Evolutionary conservation across 2,888 invertebrate species (phyloP), one percentile per base, ranked within the genome.

Genomic region (Willowsia nigromaculata): DNA sequence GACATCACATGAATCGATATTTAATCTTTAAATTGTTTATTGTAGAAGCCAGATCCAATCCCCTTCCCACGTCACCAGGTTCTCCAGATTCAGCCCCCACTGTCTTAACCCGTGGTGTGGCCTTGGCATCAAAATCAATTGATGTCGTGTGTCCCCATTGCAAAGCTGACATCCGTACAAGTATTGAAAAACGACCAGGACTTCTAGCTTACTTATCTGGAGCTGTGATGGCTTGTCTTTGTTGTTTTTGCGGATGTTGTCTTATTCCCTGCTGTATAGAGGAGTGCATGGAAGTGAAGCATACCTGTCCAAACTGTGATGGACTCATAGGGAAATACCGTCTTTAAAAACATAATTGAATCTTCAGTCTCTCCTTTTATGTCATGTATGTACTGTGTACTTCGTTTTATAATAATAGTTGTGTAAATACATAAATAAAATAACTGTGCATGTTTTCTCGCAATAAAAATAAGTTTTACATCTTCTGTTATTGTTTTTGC

Each of bases 61-160:
- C 30, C 0, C n/a, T 33, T 11, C 33, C 83, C 5, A 13, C 47
- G 0, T 15, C 68, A 6, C 4, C 80, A 27, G 40, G 25, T n/a
- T 11, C 22, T 6, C 11, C 59, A 22, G 62, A 59, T 25, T 25
- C n/a, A 15, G 27, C 9, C 13, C 15, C n/a, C 25, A 47, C 43
- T 6, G 80, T 88, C 0, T 78, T 83, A 0, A 68, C 74, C 3
- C 40, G 78, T n/a, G 89, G 84, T 0, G 80, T 89, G 11, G 65
- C 85, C 0, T 40, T 89, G 0, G 89, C 84, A 2, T 80, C 78
- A n/a, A 84, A 84, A 71, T 84, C 88, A 0, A 88, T 88, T 18
- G 84, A 88, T 25, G 83, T 88, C 13, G 82, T 88, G 22, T 88
- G 88, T 83, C 88, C 88, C 7, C 88, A 83, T 27, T 88, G 88